Evolutionary conservation across 2,888 invertebrate species (phyloP), one percentile per base, ranked within the genome.

Genomic region (Linnaemya tessellans): DNA sequence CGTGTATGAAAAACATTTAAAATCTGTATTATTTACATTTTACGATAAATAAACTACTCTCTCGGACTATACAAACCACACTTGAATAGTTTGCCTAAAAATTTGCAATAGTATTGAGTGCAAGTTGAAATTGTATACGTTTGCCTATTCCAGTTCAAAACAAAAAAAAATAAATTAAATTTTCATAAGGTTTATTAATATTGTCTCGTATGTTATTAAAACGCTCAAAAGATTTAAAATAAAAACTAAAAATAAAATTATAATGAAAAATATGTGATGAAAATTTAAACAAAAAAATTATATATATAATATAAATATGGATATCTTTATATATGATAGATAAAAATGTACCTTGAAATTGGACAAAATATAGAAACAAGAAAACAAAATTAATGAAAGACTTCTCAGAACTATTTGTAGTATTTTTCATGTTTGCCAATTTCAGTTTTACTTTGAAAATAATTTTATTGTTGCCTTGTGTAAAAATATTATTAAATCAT

Each of bases 281-380:
- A 88, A 88, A 79, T 62, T 74, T 30, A 30, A 88, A 88, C 71
- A 51, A 56, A 77, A 65, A 89, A 60, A 41, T 87, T 85, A 20
- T 13, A 60, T 58, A 88, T 86, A 35, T n/a, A 60, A 49, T 3
- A 58, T 41, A 46, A 58, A 71, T 71, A 71, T 62, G 73, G 38
- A 30, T 71, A 79, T 79, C 62, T 62, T 22, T 70, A 68, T 62
- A 62, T 71, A 75, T 75, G 86, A 88, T 86, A 73, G 58, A 25
- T 62, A 65, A 71, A 84, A 84, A 80, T 79, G 80, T 81, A 80
- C 78, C 80, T 83, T 79, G 81, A 74, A 87, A 85, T 81, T 86
- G 84, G 79, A 86, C 67, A 83, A 83, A 83, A 65, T 64, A 78
- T 60, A 65, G 78, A 38, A 80, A 79, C 5, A 54, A 41, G 49